phyloP scores from a whole-genome alignment of 2,113 vertebrate genomes.

The Fregata magnificens region DNA sequence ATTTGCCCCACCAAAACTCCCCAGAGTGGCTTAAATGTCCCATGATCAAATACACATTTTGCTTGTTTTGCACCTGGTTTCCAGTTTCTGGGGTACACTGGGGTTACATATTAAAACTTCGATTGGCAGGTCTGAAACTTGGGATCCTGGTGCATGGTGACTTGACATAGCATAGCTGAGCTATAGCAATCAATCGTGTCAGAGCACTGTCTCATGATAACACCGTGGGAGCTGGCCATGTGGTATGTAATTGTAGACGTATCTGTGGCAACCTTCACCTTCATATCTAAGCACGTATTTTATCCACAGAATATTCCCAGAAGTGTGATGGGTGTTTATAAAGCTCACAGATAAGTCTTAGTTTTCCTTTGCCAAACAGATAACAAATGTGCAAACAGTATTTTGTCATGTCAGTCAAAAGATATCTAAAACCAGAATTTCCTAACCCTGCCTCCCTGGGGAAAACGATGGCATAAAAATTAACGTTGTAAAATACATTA shows the following conservation, averaged over 20 bases:
- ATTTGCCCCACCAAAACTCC: background rate
- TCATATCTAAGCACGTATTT: background rate
- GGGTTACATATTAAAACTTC: background rate
- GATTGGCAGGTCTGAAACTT: background rate
- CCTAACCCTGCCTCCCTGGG: background rate
- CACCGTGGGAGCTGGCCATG: background rate
- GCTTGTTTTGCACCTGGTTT: background rate
- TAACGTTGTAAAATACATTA: background rate
- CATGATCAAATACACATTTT: background rate
- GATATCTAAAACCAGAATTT: slow-evolving; percentile 35
- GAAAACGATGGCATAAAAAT: slow-evolving; percentile 1
- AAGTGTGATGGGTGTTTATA: slow-evolving; percentile 23
- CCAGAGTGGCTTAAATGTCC: background rate
- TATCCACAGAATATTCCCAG: slow-evolving; percentile 22
- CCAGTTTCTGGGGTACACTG: background rate
- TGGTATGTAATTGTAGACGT: background rate
- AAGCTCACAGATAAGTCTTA: slow-evolving; percentile 30
- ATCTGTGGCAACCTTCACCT: slow-evolving; percentile 17
- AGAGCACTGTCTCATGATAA: background rate
- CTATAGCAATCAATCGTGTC: background rate
- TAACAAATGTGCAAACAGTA: slow-evolving; percentile 21
- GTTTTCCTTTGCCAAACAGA: slow-evolving; percentile 27
- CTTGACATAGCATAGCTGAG: background rate
- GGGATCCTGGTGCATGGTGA: background rate
- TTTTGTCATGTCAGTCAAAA: slow-evolving; percentile 41